Evolutionary conservation across 2,797 vertebrate species (phyloP), one percentile per base, ranked within the genome.

Genomic region (Dryobates pubescens): DNA sequence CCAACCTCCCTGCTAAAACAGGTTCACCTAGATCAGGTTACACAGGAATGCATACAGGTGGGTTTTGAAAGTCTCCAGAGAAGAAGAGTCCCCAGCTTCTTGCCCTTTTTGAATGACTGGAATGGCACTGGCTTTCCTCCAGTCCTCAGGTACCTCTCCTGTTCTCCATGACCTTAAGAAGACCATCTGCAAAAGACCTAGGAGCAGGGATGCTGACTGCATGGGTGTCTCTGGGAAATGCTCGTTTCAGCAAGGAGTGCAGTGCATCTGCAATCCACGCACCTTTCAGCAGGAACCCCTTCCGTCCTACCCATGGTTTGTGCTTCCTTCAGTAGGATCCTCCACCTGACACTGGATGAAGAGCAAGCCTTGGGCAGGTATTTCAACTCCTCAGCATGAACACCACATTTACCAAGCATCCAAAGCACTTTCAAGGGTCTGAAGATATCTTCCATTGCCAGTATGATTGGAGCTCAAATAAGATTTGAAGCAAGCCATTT

Each of bases 401-500:
- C 18, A 4, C 32, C 13, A 15, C 41, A 26, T 65, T 65, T 41
- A 80, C 43, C 51, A 75, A 62, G 47, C 53, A 71, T 14, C 63
- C 79, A 72, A 89, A 90, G 58, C 0, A 0, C 38, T 69, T 82
- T 41, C 69, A 61, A 64, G 57, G 34, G 63, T 76, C 79, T 90
- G 73, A 64, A 88, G 38, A 30, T 30, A 75, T 8, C 73, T 58
- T 83, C 54, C 76, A 32, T 17, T 80, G 56, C 78, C 65, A 34
- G 64, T 23, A 54, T 34, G 32, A 81, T 81, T 78, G 75, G 56
- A 73, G 63, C 17, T 78, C 82, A 92, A 94, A 94, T 74, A 75
- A 90, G 85, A 95, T 94, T 92, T 95, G 91, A 89, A 97, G 95
- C 54, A 47, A 88, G 82, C 67, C 61, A 47, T 92, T 95, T 93